Percentiles rank a stretch among this genome's conserved stretches.
These are phyloP conservation scores for Vulpes ferrilata DNA, from an alignment of 2,113 vertebrate genomes.

Conservation along the genomic window DNA sequence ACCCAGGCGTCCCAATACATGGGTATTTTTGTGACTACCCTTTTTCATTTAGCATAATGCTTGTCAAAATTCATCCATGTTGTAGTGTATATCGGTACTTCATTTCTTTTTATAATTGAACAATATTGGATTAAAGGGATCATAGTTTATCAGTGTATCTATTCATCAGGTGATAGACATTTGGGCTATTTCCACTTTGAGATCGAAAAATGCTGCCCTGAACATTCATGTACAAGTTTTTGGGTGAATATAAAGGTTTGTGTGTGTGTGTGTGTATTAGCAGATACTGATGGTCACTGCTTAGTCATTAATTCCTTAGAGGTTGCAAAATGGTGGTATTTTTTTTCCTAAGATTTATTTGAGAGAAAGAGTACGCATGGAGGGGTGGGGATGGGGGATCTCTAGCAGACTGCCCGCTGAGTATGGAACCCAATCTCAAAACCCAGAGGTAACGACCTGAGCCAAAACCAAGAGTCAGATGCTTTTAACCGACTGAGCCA, in stretches of 20 bases:
- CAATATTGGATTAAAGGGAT: not conserved
- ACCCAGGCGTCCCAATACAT: too few relatives aligned
- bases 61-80: conserved; percentile 22
- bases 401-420: not conserved
- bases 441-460: not conserved
- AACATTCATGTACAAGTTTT: conserved; percentile 7
- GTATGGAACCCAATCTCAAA: not conserved
- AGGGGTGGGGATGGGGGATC: not conserved
- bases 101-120: conserved; percentile 10
- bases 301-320: not conserved
- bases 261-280: not conserved
- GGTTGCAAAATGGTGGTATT: conserved; percentile 20
- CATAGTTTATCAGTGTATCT: not conserved
- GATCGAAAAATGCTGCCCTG: conserved; percentile 10
- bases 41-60: not conserved
- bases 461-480: not conserved
- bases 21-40: not conserved
- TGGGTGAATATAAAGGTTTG: not conserved
- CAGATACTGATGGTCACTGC: not conserved
- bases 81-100: not conserved
- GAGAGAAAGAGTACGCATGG: not conserved
- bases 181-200: conserved; percentile 4
- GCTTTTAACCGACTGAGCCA: too few relatives aligned
- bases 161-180: not conserved
- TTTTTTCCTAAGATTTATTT: not conserved